These are phyloP conservation scores for Lepilemur ruficaudatus DNA, from an alignment of 2,797 vertebrate species.

Conservation along the genomic window DNA sequence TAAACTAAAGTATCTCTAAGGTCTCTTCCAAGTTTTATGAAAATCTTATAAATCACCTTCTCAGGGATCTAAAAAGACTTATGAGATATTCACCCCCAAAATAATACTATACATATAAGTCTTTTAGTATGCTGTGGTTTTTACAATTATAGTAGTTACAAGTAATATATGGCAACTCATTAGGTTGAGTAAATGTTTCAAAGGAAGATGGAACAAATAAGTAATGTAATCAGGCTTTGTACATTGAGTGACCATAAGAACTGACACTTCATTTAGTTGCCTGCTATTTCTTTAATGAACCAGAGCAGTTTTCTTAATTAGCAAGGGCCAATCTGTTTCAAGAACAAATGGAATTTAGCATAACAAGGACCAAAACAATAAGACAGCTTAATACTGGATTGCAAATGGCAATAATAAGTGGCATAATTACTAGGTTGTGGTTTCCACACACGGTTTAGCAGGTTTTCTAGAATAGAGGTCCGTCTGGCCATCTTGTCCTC, in stretches of 20 bases:
- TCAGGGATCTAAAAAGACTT: neutral
- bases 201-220: constrained; percentile 61
- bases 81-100: neutral
- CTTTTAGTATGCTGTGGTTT: constrained; percentile 15
- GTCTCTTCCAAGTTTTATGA: neutral
- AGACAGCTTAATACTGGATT: constrained; percentile 56
- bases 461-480: neutral
- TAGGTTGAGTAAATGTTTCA: constrained; percentile 50
- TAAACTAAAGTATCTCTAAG: neutral
- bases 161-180: constrained; percentile 33
- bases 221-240: constrained; percentile 27
- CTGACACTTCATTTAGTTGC: constrained; percentile 59
- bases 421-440: constrained; percentile 19
- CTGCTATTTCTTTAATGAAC: constrained; percentile 69
- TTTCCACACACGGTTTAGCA: constrained; percentile 52
- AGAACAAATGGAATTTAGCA: constrained; percentile 66
- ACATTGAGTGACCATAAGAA: constrained; percentile 45
- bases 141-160: constrained; percentile 46
- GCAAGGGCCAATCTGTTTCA: constrained; percentile 60
- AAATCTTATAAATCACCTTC: neutral
- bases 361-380: constrained; percentile 1
- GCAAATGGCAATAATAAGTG: constrained; percentile 54
- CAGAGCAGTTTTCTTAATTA: constrained; percentile 64
- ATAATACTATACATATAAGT: neutral
- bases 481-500: neutral